A percentile compares a stretch with the other conserved stretches of the same genome.
These are phyloP conservation scores for Patella pellucida DNA, from an alignment of 2,888 invertebrate genomes.

Conservation along the genomic window DNA sequence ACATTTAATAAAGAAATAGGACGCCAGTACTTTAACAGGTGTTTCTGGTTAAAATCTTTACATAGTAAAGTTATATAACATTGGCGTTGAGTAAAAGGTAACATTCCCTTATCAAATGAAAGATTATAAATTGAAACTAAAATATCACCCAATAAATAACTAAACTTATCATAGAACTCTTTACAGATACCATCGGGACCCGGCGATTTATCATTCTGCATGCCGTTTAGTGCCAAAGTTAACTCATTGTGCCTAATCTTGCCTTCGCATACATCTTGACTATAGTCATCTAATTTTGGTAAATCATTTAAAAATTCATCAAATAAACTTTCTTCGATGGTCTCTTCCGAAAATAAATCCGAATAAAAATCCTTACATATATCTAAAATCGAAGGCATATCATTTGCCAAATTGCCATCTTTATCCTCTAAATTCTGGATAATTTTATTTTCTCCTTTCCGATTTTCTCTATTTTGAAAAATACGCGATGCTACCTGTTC, in stretches of 20 bases:
- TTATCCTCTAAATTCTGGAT: neutral
- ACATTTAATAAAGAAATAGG: constrained; percentile 44
- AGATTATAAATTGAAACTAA: constrained; percentile 24
- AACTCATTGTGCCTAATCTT: constrained; percentile 12
- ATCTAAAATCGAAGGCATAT: constrained; percentile 10
- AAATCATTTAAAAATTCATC: constrained; percentile 14
- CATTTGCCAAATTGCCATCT: constrained; percentile 1
- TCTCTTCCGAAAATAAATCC: constrained; percentile 14
- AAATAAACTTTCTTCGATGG: constrained; percentile 18
- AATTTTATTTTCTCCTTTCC: neutral
- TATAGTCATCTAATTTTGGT: constrained; percentile 6
- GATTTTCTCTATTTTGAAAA: neutral
- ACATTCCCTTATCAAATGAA: constrained; percentile 23
- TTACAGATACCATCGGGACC: constrained; percentile 40
- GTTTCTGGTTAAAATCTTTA: constrained; percentile 35
- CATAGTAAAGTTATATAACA: constrained; percentile 35
- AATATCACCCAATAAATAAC: constrained; percentile 24
- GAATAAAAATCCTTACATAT: constrained; percentile 16
- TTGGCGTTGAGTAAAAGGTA: constrained; percentile 25
- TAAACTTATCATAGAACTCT: constrained; percentile 37
- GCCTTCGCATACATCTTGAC: constrained; percentile 12
- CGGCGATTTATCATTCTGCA: constrained; percentile 35
- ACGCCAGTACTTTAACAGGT: constrained; percentile 37
- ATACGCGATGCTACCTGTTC: neutral
- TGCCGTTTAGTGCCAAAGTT: constrained; percentile 22